Evolutionary conservation across 2,888 invertebrate species (phyloP).

Genomic region (Mythimna albipuncta): DNA sequence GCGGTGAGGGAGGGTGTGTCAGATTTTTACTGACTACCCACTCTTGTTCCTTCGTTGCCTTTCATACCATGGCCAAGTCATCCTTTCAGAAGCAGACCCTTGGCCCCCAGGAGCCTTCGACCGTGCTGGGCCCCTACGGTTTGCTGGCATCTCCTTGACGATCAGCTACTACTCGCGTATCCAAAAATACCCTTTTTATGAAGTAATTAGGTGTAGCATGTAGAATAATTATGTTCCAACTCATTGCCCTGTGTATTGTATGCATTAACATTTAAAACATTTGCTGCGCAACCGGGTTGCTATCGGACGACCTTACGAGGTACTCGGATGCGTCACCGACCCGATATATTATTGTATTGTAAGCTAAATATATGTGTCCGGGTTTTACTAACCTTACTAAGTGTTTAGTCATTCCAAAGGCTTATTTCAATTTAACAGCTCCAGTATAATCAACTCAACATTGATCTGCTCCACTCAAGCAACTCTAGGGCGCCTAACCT

Average conservation of each 20-base stretch:
- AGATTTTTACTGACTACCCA: no score
- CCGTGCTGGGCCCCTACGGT: no score
- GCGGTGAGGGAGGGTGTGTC: no score
- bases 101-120: not conserved
- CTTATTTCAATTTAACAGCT: conserved; percentile 64
- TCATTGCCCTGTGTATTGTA: conserved; percentile 28
- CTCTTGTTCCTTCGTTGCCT: no score
- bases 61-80: no score
- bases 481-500: conserved; percentile 19
- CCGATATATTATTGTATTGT: conserved; percentile 71
- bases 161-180: not conserved
- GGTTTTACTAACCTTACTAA: conserved; percentile 75
- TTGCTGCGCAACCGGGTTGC: conserved; percentile 79
- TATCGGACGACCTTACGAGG: conserved; percentile 72
- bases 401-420: conserved; percentile 75
- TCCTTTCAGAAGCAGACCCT: no score
- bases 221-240: conserved; percentile 31
- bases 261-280: conserved; percentile 67
- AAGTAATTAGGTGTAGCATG: conserved; percentile 22
- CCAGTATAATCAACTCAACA: conserved; percentile 15
- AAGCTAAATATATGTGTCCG: conserved; percentile 75
- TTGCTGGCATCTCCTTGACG: no score
- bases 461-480: conserved; percentile 16
- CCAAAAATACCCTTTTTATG: conserved; percentile 6
- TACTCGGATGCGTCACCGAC: conserved; percentile 74